Evolutionary conservation across 2,888 invertebrate genomes (phyloP), one percentile per base, ranked within the genome.

Genomic region (Chloroclystis v-ata): DNA sequence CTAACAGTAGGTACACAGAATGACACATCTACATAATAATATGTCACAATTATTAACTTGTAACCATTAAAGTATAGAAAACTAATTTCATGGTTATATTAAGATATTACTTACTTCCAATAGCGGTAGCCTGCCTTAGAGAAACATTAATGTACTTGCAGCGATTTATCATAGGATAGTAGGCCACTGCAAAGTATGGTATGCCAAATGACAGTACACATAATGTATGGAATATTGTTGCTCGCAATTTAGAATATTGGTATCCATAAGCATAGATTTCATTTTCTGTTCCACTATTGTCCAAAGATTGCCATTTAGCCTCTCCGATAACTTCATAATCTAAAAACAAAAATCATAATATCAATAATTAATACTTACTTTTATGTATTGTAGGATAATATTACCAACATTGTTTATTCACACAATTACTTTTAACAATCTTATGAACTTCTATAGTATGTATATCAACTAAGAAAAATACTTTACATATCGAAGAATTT

Each of bases 251-350:
- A 44, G 82, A 87, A 61, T 82, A 78, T 58, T 79, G 82, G 59
- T 86, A 90, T 48, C 91, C 91, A 58, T 79, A 82, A 57, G 90
- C 88, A 63, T 78, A 88, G 52, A 89, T 72, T 45, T 80, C 63
- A 60, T 82, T 76, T 43, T 89, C 89, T 30, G 86, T 82, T 47
- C 83, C 81, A 57, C 82, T 78, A 65, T 82, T 89, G 58, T 85
- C 85, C 67, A 90, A 70, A 37, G 80, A 72, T 67, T 90, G 90
- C 80, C 86, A 86, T 57, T 85, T 83, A 38, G 81, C 72, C 65
- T 89, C 89, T 37, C 87, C 89, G 56, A 90, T 89, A 67, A 84
- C 85, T 81, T 90, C 89, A 68, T 90, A 90, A 69, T 83, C 86
- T 87, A 76, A 13, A 82, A 85, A 52, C 66, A n/a, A n/a, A 60